Conservation (phyloP, 2,888 invertebrate genomes). For the Scaptomyza reducta region DNA sequence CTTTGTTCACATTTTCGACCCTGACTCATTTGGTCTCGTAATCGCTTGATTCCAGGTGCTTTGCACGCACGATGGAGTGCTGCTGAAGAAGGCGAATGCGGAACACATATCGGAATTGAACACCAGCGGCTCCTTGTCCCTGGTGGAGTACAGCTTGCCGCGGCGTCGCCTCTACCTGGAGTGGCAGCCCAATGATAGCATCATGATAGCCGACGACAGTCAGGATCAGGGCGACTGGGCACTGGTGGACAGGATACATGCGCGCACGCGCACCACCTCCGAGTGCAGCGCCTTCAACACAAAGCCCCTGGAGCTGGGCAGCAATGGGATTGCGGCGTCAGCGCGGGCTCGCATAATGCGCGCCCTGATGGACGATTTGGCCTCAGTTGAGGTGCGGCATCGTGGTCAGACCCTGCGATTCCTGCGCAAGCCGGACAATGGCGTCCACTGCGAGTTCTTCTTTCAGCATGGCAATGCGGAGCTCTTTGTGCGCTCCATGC, state of each 20-base stretch:
- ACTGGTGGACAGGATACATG: conserved; percentile 89
- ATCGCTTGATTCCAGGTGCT: conserved; percentile 85
- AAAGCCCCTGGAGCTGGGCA: conserved; percentile 71
- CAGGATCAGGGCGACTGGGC: conserved; percentile 93
- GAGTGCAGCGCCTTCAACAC: conserved; percentile 83
- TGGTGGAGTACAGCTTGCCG: conserved; percentile 81
- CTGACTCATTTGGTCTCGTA: conserved; percentile 51
- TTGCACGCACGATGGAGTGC: conserved; percentile 92
- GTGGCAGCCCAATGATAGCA: conserved; percentile 91
- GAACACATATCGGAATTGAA: conserved; percentile 87
- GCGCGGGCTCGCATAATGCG: conserved; percentile 85
- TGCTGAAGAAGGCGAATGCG: conserved; percentile 88
- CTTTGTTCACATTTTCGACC: conserved; percentile 31
- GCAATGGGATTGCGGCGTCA: conserved; percentile 26
- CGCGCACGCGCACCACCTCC: conserved; percentile 82
- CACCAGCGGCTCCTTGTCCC: conserved; percentile 84
- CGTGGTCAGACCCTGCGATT: conserved; percentile 87
- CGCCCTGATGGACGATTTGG: conserved; percentile 87
- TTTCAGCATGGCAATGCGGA: conserved; percentile 95
- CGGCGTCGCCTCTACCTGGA: conserved; percentile 88
- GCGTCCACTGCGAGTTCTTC: conserved; percentile 88
- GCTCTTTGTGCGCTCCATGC: conserved; percentile 84
- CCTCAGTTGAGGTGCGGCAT: conserved; percentile 87
- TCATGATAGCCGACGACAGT: conserved; percentile 90
- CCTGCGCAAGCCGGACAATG: conserved; percentile 87